Conservation (phyloP, 2,113 vertebrate species). For the Romanogobio albipinnatus region DNA sequence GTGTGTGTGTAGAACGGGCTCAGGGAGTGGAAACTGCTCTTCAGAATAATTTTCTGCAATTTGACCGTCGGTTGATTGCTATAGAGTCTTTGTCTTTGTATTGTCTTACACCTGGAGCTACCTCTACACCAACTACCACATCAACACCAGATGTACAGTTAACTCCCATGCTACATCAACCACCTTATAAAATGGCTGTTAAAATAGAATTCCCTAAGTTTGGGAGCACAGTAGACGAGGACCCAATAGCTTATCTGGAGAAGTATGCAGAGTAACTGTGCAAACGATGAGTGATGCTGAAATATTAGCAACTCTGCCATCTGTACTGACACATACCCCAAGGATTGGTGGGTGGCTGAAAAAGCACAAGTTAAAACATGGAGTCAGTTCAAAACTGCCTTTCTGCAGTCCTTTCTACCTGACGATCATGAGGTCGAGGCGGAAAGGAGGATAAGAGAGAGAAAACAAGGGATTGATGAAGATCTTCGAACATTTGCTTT, state of each 20-base stretch:
- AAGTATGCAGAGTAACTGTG: not conserved
- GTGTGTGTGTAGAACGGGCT: no score
- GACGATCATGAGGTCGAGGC: no score
- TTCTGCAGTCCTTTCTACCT: not conserved
- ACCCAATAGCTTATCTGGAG: not conserved
- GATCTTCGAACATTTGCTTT: not conserved
- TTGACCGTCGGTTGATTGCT: no score
- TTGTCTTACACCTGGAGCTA: not conserved
- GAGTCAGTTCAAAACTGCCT: not conserved
- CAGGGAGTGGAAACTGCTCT: no score
- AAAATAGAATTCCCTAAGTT: not conserved
- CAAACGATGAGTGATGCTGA: not conserved
- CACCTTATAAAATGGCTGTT: not conserved
- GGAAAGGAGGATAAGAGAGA: no score
- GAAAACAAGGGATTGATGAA: not conserved
- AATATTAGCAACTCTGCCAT: not conserved
- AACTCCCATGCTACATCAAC: no score
- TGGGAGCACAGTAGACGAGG: not conserved
- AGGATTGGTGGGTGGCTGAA: not conserved
- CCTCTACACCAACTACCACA: not conserved
- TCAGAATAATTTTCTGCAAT: no score
- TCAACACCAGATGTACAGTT: not conserved
- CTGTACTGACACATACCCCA: not conserved
- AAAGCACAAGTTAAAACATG: not conserved
- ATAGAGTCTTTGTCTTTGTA: no score